These are phyloP conservation scores for Noctua pronuba DNA, from an alignment of 2,888 invertebrate genomes.

Conservation along the genomic window DNA sequence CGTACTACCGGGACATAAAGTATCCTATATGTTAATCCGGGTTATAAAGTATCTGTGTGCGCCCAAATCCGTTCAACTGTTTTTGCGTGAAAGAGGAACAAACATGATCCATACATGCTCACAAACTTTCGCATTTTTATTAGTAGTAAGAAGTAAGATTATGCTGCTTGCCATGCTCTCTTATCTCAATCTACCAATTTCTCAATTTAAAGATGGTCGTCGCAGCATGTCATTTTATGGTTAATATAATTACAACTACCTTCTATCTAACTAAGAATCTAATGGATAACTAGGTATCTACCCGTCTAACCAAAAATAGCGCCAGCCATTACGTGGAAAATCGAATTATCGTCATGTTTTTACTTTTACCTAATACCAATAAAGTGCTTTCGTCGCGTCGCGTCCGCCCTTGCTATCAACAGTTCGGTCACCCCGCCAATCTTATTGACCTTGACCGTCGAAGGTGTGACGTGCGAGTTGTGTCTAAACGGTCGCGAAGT, in stretches of 20 bases:
- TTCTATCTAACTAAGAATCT: background rate
- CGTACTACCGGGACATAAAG: too few species aligned
- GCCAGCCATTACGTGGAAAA: background rate
- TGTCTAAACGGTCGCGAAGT: slow-evolving; percentile 1
- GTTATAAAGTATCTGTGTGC: too few species aligned
- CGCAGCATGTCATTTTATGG: background rate
- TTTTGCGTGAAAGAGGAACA: too few species aligned
- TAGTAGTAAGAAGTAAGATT: background rate
- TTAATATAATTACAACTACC: background rate
- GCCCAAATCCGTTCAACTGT: too few species aligned
- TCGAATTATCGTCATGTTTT: slow-evolving; percentile 16
- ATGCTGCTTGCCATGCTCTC: background rate
- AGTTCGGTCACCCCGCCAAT: slow-evolving; percentile 41
- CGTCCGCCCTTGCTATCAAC: slow-evolving; percentile 7
- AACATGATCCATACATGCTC: too few species aligned
- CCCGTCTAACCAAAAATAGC: background rate
- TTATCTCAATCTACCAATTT: background rate
- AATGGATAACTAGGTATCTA: background rate
- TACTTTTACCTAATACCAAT: slow-evolving; percentile 26
- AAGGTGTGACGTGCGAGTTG: slow-evolving; percentile 19
- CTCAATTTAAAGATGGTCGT: background rate
- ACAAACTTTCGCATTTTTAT: too few species aligned
- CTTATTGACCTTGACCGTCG: slow-evolving; percentile 43
- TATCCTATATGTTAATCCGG: too few species aligned
- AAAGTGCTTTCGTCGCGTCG: slow-evolving; percentile 12